Evolutionary conservation across 2,888 invertebrate species (phyloP).

Genomic region (Amphipyra tragopoginis): DNA sequence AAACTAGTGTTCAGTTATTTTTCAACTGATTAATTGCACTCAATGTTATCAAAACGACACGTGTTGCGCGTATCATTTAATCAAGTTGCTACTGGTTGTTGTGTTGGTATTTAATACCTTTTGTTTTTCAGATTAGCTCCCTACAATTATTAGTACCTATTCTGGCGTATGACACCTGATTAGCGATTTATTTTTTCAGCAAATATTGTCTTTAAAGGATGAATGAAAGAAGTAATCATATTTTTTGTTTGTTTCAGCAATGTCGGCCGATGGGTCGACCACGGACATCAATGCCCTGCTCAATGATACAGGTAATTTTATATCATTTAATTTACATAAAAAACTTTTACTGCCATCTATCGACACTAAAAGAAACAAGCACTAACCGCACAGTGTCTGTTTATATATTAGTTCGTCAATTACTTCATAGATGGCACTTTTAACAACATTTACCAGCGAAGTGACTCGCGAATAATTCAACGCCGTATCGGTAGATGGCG

Average conservation of each 20-base stretch:
- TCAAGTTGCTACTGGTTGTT: background rate
- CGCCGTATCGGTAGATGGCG: constrained; percentile 48
- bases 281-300: constrained; percentile 91
- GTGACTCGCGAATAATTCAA: background rate
- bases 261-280: constrained; percentile 91
- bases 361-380: background rate
- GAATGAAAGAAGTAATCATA: background rate
- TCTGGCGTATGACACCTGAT: too few relatives aligned
- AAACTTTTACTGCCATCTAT: constrained; percentile 58
- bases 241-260: constrained; percentile 86
- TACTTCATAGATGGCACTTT: constrained; percentile 53
- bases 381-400: background rate
- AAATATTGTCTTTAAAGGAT: background rate
- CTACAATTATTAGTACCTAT: too few relatives aligned
- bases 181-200: too few relatives aligned
- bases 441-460: background rate
- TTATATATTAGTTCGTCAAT: constrained; percentile 2
- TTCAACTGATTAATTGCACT: background rate
- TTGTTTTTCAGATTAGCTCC: too few relatives aligned
- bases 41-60: constrained; percentile 1
- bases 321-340: constrained; percentile 28
- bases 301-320: constrained; percentile 90
- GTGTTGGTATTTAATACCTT: too few relatives aligned
- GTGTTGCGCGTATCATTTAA: too few relatives aligned
- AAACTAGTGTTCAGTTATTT: background rate